phyloP scores from a whole-genome alignment of 1,140 invertebrate species.

The Drosophila persimilis region DNA sequence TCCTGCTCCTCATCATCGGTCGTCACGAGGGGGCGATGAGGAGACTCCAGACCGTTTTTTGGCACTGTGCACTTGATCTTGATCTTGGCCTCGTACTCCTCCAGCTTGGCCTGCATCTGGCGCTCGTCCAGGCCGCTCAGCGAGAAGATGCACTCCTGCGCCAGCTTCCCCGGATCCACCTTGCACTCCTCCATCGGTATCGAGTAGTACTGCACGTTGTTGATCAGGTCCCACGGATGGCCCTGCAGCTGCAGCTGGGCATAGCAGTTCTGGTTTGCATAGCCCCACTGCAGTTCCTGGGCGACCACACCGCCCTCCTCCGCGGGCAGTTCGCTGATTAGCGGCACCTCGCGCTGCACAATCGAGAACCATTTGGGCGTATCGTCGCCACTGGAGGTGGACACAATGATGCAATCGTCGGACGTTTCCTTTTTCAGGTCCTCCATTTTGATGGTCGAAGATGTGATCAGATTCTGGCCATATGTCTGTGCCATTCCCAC shows the following conservation, averaged over 20 bases:
- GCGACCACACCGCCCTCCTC: conserved; percentile 55
- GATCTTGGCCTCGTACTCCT: conserved; percentile 55
- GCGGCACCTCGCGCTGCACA: conserved; percentile 73
- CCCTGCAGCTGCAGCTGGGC: conserved; percentile 84
- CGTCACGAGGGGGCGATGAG: conserved; percentile 74
- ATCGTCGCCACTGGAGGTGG: conserved; percentile 58
- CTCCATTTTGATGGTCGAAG: conserved; percentile 39
- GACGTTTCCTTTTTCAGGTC: conserved; percentile 68
- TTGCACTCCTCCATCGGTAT: conserved; percentile 85
- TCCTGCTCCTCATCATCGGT: conserved; percentile 73
- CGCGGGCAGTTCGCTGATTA: conserved; percentile 68
- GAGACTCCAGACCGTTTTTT: conserved; percentile 82
- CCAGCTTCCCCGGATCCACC: conserved; percentile 73
- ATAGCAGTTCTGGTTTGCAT: conserved; percentile 81
- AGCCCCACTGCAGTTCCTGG: conserved; percentile 59
- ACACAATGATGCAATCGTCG: conserved; percentile 77
- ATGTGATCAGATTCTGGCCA: not conserved
- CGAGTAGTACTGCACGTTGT: conserved; percentile 85
- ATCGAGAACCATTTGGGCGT: conserved; percentile 85
- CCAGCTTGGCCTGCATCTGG: conserved; percentile 84
- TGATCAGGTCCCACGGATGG: conserved; percentile 86
- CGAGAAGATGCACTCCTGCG: conserved; percentile 84
- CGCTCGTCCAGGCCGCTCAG: conserved; percentile 85
- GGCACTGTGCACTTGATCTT: conserved; percentile 51
- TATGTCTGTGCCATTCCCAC: conserved; percentile 4